These are phyloP conservation scores for Coregonus clupeaformis DNA, from an alignment of 2,113 vertebrate genomes.

Conservation along the genomic window DNA sequence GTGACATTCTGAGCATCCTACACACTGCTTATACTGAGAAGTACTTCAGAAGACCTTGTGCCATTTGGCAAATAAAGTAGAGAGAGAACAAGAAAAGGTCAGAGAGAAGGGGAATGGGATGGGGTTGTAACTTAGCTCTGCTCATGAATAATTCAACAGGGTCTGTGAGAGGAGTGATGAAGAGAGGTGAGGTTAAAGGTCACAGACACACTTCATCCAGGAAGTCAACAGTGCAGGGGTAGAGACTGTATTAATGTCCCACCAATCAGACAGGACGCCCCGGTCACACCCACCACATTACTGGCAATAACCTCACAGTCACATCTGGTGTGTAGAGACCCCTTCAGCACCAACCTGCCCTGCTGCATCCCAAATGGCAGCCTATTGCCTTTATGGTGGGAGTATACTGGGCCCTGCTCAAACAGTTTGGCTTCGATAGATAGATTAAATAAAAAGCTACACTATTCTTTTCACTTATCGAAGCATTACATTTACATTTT, in stretches of 20 bases:
- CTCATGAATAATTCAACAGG: slow-evolving; percentile 38
- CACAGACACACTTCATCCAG: slow-evolving; percentile 2
- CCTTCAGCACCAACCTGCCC: background rate
- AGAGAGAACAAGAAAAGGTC: slow-evolving; percentile 2
- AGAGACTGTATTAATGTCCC: slow-evolving; percentile 16
- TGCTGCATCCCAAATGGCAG: background rate
- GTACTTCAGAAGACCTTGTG: background rate
- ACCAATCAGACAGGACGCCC: background rate
- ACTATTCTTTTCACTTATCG: no score
- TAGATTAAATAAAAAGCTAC: no score
- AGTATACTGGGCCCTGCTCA: no score
- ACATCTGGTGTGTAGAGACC: background rate
- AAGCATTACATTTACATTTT: no score
- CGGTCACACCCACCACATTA: background rate
- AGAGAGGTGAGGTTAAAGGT: slow-evolving; percentile 18
- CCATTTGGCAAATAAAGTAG: slow-evolving; percentile 3
- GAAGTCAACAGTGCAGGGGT: slow-evolving; percentile 3
- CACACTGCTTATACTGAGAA: slow-evolving; percentile 1
- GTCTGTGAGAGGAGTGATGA: slow-evolving; percentile 16
- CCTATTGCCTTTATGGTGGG: no score
- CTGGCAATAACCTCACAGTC: background rate
- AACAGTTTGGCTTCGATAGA: no score
- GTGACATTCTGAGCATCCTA: slow-evolving; percentile 20
- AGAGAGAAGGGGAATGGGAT: background rate
- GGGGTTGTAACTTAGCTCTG: slow-evolving; percentile 5